These are phyloP conservation scores for Barbus barbus DNA, from an alignment of 2,113 vertebrate species.

Conservation along the genomic window DNA sequence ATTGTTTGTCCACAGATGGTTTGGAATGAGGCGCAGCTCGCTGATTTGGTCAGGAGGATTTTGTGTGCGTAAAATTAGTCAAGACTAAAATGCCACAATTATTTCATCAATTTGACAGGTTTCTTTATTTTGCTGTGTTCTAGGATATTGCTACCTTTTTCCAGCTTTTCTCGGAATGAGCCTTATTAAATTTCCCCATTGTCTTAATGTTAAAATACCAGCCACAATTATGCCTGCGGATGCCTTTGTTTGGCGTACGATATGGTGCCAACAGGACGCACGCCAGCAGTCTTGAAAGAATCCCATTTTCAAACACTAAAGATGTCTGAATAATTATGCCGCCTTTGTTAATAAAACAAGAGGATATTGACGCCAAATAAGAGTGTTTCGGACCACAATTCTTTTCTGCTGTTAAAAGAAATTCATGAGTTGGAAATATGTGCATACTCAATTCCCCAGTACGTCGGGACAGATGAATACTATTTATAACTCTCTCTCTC, in stretches of 20 bases:
- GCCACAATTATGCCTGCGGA: slow-evolving; percentile 60
- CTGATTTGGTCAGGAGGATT: slow-evolving; percentile 48
- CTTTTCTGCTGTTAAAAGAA: not conserved
- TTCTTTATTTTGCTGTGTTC: slow-evolving; percentile 34
- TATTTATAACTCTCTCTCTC: slow-evolving; percentile 30
- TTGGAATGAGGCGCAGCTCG: slow-evolving; percentile 36
- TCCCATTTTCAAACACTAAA: slow-evolving; percentile 68
- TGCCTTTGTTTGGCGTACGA: slow-evolving; percentile 63
- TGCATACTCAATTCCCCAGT: slow-evolving; percentile 22
- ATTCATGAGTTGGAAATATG: slow-evolving; percentile 49
- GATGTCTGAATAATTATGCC: slow-evolving; percentile 69
- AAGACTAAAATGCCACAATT: slow-evolving; percentile 20
- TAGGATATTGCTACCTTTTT: slow-evolving; percentile 42
- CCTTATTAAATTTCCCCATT: slow-evolving; percentile 69
- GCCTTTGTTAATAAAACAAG: slow-evolving; percentile 67
- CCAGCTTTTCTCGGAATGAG: slow-evolving; percentile 59
- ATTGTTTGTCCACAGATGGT: slow-evolving; percentile 47
- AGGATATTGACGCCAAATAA: slow-evolving; percentile 20
- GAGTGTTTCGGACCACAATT: slow-evolving; percentile 27
- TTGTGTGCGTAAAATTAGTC: not conserved
- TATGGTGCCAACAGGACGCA: slow-evolving; percentile 68
- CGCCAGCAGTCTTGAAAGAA: slow-evolving; percentile 71
- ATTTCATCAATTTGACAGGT: slow-evolving; percentile 56
- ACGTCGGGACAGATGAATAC: slow-evolving; percentile 9
- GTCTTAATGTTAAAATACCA: slow-evolving; percentile 63